These are phyloP conservation scores for Aleiodes alternator DNA, from an alignment of 2,888 invertebrate genomes.

Conservation along the genomic window DNA sequence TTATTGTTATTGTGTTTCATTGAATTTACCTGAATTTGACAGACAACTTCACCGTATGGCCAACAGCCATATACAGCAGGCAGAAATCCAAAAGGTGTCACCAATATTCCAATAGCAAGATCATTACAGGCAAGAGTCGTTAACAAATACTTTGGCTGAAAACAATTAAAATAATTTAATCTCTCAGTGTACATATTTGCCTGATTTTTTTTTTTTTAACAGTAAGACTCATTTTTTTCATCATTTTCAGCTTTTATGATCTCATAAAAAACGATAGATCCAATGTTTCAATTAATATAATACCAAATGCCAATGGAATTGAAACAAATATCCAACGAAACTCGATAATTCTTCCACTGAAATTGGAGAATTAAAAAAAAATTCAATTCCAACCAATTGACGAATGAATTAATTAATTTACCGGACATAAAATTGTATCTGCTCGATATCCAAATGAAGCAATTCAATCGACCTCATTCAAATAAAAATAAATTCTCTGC, in stretches of 20 bases:
- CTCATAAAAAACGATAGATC: not conserved
- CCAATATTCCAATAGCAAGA: conserved; percentile 89
- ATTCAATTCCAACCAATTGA: no score
- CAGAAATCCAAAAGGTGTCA: conserved; percentile 90
- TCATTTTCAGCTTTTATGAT: not conserved
- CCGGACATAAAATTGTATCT: no score
- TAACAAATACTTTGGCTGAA: conserved; percentile 89
- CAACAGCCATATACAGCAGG: conserved; percentile 92
- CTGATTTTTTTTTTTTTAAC: no score
- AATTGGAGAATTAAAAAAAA: no score
- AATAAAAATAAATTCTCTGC: no score
- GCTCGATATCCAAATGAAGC: no score
- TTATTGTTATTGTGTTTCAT: conserved; percentile 6
- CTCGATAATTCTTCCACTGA: no score
- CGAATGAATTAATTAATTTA: conserved; percentile 4
- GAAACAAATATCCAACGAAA: no score
- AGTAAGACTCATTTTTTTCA: no score
- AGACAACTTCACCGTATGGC: conserved; percentile 93
- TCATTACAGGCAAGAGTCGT: conserved; percentile 92
- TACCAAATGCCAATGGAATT: no score
- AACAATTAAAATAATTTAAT: conserved; percentile 51
- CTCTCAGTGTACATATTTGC: not conserved
- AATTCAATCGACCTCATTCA: no score
- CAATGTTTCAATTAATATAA: no score
- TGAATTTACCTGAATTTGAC: conserved; percentile 88